Evolutionary conservation across 2,113 vertebrate species (phyloP).

Genomic region (Neolamprologus caudopunctatus): DNA sequence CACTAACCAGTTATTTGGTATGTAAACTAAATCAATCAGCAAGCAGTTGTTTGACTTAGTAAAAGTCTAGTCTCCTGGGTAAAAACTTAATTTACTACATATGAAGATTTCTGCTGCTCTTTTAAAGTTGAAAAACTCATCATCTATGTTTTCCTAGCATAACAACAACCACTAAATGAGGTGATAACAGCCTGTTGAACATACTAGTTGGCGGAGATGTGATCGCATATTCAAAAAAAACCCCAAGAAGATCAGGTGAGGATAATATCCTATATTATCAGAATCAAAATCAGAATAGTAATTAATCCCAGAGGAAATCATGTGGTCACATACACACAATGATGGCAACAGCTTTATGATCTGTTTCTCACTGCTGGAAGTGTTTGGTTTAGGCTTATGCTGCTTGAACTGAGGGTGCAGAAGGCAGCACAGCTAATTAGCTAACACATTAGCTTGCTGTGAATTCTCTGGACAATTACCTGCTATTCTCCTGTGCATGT

Average conservation of each 20-base stretch:
- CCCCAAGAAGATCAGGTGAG: not conserved
- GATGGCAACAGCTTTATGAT: not conserved
- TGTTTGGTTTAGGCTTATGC: not conserved
- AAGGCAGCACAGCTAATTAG: not conserved
- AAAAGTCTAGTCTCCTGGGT: not conserved
- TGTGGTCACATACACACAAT: not conserved
- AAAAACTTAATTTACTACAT: not conserved
- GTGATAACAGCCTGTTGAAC: not conserved
- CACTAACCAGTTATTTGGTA: not conserved
- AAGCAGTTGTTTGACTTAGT: not conserved
- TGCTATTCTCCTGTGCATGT: not conserved
- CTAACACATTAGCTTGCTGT: not conserved
- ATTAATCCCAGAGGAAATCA: not conserved
- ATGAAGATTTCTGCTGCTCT: not conserved
- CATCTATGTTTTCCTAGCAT: not conserved
- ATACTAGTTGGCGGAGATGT: not conserved
- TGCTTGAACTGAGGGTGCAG: not conserved
- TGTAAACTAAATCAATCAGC: not conserved
- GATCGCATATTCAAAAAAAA: fast-evolving
- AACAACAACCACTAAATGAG: not conserved
- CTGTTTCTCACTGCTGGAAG: not conserved
- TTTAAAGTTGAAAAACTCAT: not conserved
- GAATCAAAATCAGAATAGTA: not conserved
- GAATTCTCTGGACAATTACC: not conserved
- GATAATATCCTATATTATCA: not conserved